Evolutionary conservation across 2,797 vertebrate species (phyloP).

Genomic region (Sebastiscus albofasciatus): DNA sequence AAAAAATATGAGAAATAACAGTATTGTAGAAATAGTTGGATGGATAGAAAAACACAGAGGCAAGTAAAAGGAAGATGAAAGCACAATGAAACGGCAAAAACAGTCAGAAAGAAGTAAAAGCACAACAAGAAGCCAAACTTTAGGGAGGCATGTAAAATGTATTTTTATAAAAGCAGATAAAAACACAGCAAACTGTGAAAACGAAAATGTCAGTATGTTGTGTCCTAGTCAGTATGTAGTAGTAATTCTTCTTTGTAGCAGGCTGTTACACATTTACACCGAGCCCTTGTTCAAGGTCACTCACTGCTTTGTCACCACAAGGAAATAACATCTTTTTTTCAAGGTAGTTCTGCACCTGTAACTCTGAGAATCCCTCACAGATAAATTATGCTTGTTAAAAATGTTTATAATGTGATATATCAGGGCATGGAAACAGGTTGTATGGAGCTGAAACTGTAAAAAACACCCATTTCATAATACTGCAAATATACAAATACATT

Average conservation of each 20-base stretch:
- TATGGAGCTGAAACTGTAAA: background rate
- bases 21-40: background rate
- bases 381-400: background rate
- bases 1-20: background rate
- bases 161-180: background rate
- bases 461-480: too few species aligned
- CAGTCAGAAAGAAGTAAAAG: background rate
- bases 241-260: constrained; percentile 1
- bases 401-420: background rate
- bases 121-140: background rate
- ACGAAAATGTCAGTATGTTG: background rate
- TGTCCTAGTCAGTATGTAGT: background rate
- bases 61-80: background rate
- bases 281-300: constrained; percentile 23
- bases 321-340: background rate
- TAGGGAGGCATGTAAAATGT: background rate
- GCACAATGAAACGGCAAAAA: background rate
- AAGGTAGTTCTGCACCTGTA: background rate
- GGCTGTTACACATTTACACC: background rate
- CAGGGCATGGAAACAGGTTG: background rate
- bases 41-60: background rate
- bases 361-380: background rate
- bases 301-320: background rate
- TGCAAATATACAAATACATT: background rate
- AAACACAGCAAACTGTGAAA: background rate